These are phyloP conservation scores for Petrocephalus sullivani DNA, from an alignment of 2,797 vertebrate species.

Conservation along the genomic window DNA sequence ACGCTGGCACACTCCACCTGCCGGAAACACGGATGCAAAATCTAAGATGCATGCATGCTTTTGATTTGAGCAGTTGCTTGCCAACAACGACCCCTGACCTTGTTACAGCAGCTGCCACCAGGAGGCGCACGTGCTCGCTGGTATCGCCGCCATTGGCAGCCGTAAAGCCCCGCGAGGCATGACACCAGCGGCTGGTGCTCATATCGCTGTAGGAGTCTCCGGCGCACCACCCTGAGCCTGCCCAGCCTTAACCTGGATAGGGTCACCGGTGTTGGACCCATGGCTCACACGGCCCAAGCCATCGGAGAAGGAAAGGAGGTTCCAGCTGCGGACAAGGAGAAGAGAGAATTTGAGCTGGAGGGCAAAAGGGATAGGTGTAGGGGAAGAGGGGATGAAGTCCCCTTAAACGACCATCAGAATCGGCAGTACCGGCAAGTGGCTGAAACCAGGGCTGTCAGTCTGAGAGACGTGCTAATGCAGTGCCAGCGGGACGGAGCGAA, in stretches of 20 bases:
- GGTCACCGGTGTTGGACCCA: slow-evolving; percentile 50
- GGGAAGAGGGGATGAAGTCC: background rate
- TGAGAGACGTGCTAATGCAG: background rate
- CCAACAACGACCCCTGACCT: slow-evolving; percentile 38
- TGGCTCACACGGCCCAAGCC: slow-evolving; percentile 55
- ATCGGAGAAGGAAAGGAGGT: slow-evolving; percentile 40
- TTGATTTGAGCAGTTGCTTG: background rate
- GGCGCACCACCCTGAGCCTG: slow-evolving; percentile 74
- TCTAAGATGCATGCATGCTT: background rate
- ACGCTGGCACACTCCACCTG: slow-evolving; percentile 77
- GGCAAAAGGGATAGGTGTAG: background rate
- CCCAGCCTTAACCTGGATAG: slow-evolving; percentile 69
- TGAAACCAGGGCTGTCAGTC: background rate
- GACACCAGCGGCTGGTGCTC: slow-evolving; percentile 77
- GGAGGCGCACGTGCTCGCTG: slow-evolving; percentile 65
- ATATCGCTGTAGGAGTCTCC: slow-evolving; percentile 69
- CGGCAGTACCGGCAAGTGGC: background rate
- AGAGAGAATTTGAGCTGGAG: background rate
- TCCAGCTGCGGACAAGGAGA: background rate
- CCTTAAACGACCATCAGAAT: background rate
- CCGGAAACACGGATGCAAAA: background rate
- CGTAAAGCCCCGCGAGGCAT: slow-evolving; percentile 80
- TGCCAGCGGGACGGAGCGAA: background rate
- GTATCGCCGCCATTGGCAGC: slow-evolving; percentile 80
- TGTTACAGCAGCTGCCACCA: slow-evolving; percentile 80